Evolutionary conservation across 2,888 invertebrate genomes (phyloP).

Genomic region (Lithophane semibrunnea): DNA sequence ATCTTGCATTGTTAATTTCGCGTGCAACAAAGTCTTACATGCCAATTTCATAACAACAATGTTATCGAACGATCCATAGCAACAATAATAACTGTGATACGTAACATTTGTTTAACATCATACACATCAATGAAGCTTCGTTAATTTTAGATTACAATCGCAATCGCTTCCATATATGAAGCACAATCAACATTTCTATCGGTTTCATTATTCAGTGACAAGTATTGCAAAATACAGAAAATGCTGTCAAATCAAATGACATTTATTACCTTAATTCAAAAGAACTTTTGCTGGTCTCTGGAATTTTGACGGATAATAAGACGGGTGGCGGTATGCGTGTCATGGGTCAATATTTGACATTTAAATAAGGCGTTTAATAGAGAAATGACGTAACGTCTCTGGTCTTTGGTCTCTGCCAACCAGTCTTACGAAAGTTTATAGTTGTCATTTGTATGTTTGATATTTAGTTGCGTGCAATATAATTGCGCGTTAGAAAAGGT

Average conservation of each 20-base stretch:
- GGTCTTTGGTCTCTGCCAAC: constrained; percentile 63
- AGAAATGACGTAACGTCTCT: constrained; percentile 77
- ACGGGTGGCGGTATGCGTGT: constrained; percentile 80
- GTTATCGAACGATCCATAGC: constrained; percentile 45
- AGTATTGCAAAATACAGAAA: constrained; percentile 39
- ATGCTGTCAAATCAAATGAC: constrained; percentile 54
- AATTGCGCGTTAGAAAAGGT: constrained; percentile 81
- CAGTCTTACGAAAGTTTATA: constrained; percentile 78
- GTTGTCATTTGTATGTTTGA: constrained; percentile 79
- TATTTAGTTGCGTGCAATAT: constrained; percentile 80
- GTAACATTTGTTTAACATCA: constrained; percentile 58
- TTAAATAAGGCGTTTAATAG: constrained; percentile 76
- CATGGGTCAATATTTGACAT: constrained; percentile 89
- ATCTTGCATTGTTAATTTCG: constrained; percentile 30
- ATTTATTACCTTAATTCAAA: constrained; percentile 49
- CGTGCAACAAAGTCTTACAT: constrained; percentile 34
- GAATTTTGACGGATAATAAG: constrained; percentile 63
- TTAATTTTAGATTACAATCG: constrained; percentile 59
- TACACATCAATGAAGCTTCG: constrained; percentile 49
- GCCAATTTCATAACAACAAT: constrained; percentile 45
- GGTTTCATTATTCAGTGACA: constrained; percentile 22
- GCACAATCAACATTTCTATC: constrained; percentile 35
- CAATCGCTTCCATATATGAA: constrained; percentile 47
- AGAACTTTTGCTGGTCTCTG: constrained; percentile 24
- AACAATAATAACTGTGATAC: constrained; percentile 53